Percentiles rank a stretch among this genome's conserved stretches.
These are phyloP conservation scores for Scrobipalpa atriplicella DNA, from an alignment of 2,888 invertebrate genomes.

Conservation along the genomic window DNA sequence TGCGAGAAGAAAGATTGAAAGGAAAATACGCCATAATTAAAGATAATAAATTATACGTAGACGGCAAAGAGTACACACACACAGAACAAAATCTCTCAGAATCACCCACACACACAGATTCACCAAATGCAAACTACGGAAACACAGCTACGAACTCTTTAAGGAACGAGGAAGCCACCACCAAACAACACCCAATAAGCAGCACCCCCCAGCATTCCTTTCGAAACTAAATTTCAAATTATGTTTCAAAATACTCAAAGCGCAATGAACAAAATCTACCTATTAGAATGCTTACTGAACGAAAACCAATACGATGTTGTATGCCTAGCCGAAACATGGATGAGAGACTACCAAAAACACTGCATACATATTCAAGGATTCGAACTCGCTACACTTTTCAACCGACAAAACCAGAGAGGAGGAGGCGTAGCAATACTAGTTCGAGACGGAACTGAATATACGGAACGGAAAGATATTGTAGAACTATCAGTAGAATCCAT, in stretches of 20 bases:
- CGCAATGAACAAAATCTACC: neutral
- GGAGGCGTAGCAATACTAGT: neutral
- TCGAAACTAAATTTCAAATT: neutral
- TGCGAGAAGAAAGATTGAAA: neutral
- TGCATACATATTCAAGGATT: neutral
- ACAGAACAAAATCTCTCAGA: neutral
- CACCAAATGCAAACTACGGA: no score
- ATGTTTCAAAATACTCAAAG: neutral
- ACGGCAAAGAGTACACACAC: neutral
- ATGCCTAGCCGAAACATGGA: constrained; percentile 5
- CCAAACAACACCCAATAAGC: neutral
- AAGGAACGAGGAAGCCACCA: neutral
- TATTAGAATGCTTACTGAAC: neutral
- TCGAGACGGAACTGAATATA: neutral
- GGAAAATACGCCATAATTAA: neutral
- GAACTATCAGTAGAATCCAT: neutral
- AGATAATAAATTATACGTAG: neutral
- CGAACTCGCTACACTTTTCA: neutral
- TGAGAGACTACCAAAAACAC: neutral
- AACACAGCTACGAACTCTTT: no score
- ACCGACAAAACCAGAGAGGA: neutral
- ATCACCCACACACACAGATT: no score
- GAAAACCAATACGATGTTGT: neutral
- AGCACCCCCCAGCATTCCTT: neutral
- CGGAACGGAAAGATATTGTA: neutral